Conservation (phyloP, 1,140 invertebrate species). For the Trypoxylus dichotomus region DNA sequence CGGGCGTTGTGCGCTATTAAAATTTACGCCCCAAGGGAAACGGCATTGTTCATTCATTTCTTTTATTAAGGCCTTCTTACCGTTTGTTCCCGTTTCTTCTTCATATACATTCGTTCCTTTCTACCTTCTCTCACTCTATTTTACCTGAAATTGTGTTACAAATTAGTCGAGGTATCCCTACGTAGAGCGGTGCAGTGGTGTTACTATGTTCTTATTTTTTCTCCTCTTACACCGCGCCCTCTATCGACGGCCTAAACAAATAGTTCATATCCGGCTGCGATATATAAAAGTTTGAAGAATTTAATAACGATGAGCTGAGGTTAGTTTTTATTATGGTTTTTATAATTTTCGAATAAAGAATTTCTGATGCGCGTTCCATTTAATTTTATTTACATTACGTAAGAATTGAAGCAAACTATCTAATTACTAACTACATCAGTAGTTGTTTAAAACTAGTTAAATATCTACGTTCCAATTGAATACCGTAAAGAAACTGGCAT, state of each 20-base stretch:
- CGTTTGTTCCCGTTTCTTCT: constrained; percentile 7
- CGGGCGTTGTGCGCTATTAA: constrained; percentile 12
- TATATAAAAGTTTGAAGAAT: constrained; percentile 28
- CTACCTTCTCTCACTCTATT: constrained; percentile 14
- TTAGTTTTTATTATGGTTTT: background rate
- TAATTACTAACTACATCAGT: too few species aligned
- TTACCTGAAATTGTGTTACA: constrained; percentile 43
- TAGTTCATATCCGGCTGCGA: constrained; percentile 36
- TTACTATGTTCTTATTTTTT: background rate
- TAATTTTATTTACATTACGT: too few species aligned
- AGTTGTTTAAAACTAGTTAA: too few species aligned
- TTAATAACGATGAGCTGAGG: constrained; percentile 4
- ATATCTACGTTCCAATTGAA: too few species aligned
- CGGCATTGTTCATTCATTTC: constrained; percentile 33
- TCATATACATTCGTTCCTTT: background rate
- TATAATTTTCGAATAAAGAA: background rate
- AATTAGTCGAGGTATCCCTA: constrained; percentile 38
- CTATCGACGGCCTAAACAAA: constrained; percentile 37
- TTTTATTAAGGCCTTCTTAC: constrained; percentile 27
- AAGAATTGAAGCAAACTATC: too few species aligned
- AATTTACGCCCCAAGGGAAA: constrained; percentile 27
- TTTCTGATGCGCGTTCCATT: background rate
- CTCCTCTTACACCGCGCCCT: constrained; percentile 28
- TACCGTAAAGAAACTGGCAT: too few species aligned
- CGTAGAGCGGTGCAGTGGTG: background rate